Base-by-base conservation (phyloP, 2,797 vertebrate species). In the Psittacula echo region DNA sequence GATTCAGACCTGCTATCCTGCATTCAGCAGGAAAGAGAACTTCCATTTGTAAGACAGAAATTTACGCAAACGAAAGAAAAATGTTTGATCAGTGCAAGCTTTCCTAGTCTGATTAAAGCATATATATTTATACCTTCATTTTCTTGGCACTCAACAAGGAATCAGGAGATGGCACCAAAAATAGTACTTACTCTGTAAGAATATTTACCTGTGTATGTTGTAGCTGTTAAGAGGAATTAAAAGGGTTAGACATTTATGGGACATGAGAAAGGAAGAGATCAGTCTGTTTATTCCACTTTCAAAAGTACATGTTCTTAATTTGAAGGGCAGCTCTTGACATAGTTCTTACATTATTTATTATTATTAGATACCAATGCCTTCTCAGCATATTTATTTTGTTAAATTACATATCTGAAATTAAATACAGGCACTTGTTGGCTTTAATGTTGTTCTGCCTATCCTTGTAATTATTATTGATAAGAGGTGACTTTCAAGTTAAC, bases 321-420 rank as follows among this genome's bases (percentile, higher is more conserved):
- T 93, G 91, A 87, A 97, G 65, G 71, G 45, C 68, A 83, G 73
- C 53, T 78, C 70, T 89, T 89, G 79, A 78, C 1, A 7, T 73
- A 56, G 53, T 91, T 94, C 81, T 86, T 91, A 58, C 79, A 89
- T 94, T 94, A 89, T 95, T 93, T 92, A 91, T 95, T 91, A 47
- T 65, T 90, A 89, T 85, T 90, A 95, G 72, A 78, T 81, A 77
- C 47, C 85, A 51, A 5, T n/a, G 24, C 58, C 48, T 81, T 84
- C 75, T 58, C 39, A 78, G 85, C 45, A 30, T 91, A 88, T 91
- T 93, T 94, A 89, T 87, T 95, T 91, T 89, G 48, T 95, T 94
- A 95, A 87, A 96, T 94, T 94, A 78, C 66, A 61, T 22, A 29
- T 74, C 62, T 91, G 80, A 80, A 93, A 95, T 94, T 88, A 94